A percentile compares a stretch with the other conserved stretches of the same genome.
Evolutionary conservation across 2,797 vertebrate species (phyloP).

Genomic region (Neosalanx taihuensis): DNA sequence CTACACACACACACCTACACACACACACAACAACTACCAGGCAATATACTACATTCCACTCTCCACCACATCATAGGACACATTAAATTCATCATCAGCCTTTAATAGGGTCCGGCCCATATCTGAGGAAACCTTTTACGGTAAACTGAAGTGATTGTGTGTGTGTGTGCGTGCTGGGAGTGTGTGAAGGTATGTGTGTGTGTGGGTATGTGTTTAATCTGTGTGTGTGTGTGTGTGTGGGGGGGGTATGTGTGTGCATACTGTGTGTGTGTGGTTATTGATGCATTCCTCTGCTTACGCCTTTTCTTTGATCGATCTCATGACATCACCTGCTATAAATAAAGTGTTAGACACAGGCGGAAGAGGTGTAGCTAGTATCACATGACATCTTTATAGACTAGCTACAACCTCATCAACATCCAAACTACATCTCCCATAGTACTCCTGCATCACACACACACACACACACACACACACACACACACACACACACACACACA

Average conservation of each 20-base stretch:
- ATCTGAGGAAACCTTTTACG: constrained; percentile 10
- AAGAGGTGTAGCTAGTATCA: constrained; percentile 26
- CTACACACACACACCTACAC: not conserved
- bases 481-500: not conserved
- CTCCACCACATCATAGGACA: constrained; percentile 26
- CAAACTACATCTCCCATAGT: not conserved
- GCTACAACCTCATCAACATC: not conserved
- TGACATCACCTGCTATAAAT: constrained; percentile 48
- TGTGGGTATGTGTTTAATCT: not conserved
- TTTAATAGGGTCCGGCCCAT: constrained; percentile 9
- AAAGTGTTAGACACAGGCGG: constrained; percentile 22
- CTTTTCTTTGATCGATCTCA: constrained; percentile 31
- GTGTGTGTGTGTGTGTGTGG: not conserved
- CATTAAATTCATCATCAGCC: constrained; percentile 31
- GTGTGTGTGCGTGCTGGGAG: not conserved
- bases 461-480: too few relatives aligned
- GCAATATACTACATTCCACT: not conserved
- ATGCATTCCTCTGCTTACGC: not conserved
- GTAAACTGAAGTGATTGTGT: constrained; percentile 12
- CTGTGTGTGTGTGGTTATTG: constrained; percentile 14
- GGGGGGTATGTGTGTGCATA: too few relatives aligned
- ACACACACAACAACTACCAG: not conserved
- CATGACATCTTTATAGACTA: constrained; percentile 21
- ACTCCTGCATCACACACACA: not conserved
- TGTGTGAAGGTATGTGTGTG: not conserved